Conservation (phyloP, 1,140 invertebrate species). For the Aphelinus certus region DNA sequence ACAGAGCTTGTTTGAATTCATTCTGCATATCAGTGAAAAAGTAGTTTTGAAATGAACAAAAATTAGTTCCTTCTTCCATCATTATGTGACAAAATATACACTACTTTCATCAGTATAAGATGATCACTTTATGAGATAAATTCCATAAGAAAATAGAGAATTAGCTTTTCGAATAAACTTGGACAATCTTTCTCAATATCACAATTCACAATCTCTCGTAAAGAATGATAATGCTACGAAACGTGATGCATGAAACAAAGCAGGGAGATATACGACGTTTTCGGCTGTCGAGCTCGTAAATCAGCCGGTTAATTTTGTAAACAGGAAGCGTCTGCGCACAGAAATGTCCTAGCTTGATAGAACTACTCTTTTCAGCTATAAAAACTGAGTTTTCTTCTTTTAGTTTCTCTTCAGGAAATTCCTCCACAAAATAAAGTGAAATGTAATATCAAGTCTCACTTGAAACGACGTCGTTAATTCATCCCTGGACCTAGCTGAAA, state of each 20-base stretch:
- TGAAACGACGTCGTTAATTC: no score
- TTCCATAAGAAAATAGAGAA: no score
- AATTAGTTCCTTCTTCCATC: no score
- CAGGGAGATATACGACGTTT: constrained; percentile 17
- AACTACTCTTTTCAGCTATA: not conserved
- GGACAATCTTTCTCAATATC: not conserved
- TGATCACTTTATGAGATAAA: no score
- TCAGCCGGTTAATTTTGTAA: constrained; percentile 36
- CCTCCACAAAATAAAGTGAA: not conserved
- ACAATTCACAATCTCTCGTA: constrained; percentile 7
- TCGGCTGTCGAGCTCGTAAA: constrained; percentile 28
- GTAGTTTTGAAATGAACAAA: no score
- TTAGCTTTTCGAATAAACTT: no score
- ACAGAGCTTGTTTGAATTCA: no score
- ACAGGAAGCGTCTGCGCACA: constrained; percentile 34
- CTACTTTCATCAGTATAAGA: no score
- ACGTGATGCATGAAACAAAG: constrained; percentile 36
- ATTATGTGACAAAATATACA: no score
- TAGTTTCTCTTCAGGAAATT: not conserved
- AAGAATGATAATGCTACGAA: constrained; percentile 26
- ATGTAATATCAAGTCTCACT: not conserved
- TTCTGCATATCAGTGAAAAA: no score
- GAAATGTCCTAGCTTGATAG: constrained; percentile 23
- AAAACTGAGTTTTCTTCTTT: not conserved
- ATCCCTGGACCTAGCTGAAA: no score